Conservation (phyloP, 2,797 vertebrate genomes). For the Artibeus jamaicensis region DNA sequence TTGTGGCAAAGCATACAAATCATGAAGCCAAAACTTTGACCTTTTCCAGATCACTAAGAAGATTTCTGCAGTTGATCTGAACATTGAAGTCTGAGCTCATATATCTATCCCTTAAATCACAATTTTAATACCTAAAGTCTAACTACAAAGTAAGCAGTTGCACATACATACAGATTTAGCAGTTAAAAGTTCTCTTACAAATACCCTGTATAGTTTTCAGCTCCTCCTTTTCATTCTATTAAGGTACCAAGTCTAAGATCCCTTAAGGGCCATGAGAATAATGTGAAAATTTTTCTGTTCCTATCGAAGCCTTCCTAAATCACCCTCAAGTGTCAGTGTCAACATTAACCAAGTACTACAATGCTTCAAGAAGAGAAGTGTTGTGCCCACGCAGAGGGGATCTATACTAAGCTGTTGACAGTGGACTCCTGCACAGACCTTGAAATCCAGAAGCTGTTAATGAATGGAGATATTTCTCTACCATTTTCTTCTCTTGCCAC, state of each 20-base stretch:
- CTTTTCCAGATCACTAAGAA: conserved; percentile 50
- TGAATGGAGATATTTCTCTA: background rate
- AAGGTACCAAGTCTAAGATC: background rate
- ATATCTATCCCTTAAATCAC: background rate
- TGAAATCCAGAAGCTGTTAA: background rate
- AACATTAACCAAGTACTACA: background rate
- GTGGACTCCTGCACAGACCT: background rate
- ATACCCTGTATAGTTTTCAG: background rate
- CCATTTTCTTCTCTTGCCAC: conserved; percentile 17
- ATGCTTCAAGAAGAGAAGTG: background rate
- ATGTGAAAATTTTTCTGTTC: background rate
- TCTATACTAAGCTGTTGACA: background rate
- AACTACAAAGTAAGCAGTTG: background rate
- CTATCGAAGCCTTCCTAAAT: background rate
- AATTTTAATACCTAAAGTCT: background rate
- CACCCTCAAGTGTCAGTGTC: background rate
- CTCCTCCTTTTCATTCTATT: background rate
- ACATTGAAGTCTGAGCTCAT: background rate
- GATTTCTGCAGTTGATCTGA: conserved; percentile 10
- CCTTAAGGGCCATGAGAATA: background rate
- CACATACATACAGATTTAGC: background rate
- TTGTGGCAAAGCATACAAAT: conserved; percentile 48
- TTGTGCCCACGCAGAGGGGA: background rate
- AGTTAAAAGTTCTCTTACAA: conserved; percentile 20
- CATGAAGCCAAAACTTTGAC: conserved; percentile 49